Evolutionary conservation across 2,113 vertebrate species (phyloP).

Genomic region (Pavo muticus): DNA sequence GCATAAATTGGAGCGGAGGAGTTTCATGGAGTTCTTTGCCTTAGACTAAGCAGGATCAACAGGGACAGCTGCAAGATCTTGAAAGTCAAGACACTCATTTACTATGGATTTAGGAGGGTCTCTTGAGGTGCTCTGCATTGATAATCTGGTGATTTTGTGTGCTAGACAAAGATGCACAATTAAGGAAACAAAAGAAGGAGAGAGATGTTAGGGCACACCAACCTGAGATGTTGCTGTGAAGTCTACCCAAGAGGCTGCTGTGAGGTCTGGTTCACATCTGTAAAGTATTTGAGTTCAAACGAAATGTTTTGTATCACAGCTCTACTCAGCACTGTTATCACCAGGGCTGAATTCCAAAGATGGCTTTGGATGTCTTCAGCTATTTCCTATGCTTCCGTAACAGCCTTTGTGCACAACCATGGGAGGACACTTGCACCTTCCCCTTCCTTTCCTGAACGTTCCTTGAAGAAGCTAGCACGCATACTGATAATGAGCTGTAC

Average conservation of each 20-base stretch:
- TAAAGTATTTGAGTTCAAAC: background rate
- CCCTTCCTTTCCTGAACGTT: background rate
- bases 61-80: conserved; percentile 44
- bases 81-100: conserved; percentile 46
- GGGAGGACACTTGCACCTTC: background rate
- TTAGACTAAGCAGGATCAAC: conserved; percentile 50
- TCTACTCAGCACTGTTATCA: background rate
- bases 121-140: conserved; percentile 30
- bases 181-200: background rate
- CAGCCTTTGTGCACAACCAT: accelerated
- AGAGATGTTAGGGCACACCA: background rate
- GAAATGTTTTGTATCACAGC: background rate
- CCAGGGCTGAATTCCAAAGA: accelerated
- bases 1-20: background rate
- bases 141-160: background rate
- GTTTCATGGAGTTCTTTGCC: background rate
- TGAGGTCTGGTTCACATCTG: background rate
- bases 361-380: background rate
- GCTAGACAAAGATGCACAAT: background rate
- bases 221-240: background rate
- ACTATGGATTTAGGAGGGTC: conserved; percentile 4
- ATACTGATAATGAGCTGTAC: background rate
- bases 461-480: background rate
- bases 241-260: background rate
- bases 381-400: background rate